These are phyloP conservation scores for Odobenus rosmarus DNA, from an alignment of 2,113 vertebrate genomes.

Conservation along the genomic window DNA sequence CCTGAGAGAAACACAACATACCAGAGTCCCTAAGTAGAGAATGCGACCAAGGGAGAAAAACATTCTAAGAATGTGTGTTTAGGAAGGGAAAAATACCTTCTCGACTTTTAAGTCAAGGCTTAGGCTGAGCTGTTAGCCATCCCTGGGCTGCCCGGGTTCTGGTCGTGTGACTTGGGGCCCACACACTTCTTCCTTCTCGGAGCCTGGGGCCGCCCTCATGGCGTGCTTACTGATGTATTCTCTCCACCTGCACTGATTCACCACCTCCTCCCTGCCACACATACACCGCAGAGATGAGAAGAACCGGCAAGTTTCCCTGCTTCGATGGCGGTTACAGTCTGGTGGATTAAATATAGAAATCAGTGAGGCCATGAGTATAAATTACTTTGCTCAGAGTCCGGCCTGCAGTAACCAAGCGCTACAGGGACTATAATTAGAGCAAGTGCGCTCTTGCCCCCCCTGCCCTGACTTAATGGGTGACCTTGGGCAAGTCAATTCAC, in stretches of 20 bases:
- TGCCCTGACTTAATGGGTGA: background rate
- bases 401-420: background rate
- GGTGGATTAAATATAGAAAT: slow-evolving; percentile 71
- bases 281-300: background rate
- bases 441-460: background rate
- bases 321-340: slow-evolving; percentile 45
- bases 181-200: background rate
- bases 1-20: background rate
- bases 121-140: background rate
- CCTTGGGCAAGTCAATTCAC: slow-evolving; percentile 58
- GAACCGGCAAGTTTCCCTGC: background rate
- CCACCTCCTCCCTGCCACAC: background rate
- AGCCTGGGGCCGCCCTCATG: background rate
- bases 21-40: background rate
- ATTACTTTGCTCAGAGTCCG: background rate
- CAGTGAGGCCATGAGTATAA: slow-evolving; percentile 16
- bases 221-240: background rate
- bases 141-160: background rate
- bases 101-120: background rate
- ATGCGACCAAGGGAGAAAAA: background rate
- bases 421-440: slow-evolving; percentile 68
- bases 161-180: background rate
- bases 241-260: background rate
- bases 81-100: background rate
- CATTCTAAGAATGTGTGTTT: background rate